phyloP scores from a whole-genome alignment of 2,113 vertebrate species.

The Podarcis cretensis region DNA sequence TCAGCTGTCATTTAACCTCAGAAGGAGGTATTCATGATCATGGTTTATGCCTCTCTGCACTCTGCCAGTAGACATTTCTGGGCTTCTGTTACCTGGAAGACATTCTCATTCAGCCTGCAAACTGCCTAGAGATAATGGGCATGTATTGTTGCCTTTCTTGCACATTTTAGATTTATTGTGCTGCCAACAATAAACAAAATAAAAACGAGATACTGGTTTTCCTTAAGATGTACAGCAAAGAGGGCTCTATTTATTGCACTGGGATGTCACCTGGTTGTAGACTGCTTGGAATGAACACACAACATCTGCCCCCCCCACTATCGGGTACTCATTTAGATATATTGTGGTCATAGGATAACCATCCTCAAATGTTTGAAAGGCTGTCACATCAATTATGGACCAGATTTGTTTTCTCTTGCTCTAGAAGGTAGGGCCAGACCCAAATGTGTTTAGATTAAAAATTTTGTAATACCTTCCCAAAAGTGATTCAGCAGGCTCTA shows the following conservation, averaged over 20 bases:
- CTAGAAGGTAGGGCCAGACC: too few species aligned
- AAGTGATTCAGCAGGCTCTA: too few species aligned
- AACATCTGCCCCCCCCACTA: accelerated
- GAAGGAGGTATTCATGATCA: slow-evolving; percentile 52
- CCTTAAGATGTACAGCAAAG: slow-evolving; percentile 1
- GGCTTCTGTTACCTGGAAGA: slow-evolving; percentile 43
- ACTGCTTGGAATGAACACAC: neutral
- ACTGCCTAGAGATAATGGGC: slow-evolving; percentile 18
- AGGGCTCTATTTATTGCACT: neutral
- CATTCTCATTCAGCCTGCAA: slow-evolving; percentile 29
- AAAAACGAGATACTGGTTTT: slow-evolving; percentile 11
- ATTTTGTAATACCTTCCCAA: too few species aligned
- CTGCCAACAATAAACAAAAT: slow-evolving; percentile 16
- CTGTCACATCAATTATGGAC: neutral
- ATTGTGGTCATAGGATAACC: neutral
- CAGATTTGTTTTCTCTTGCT: too few species aligned
- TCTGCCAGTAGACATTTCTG: slow-evolving; percentile 58
- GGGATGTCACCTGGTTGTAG: neutral
- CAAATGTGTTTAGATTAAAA: too few species aligned
- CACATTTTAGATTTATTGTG: slow-evolving; percentile 47
- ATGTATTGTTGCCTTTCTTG: slow-evolving; percentile 35
- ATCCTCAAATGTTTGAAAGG: too few species aligned
- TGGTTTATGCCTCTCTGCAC: slow-evolving; percentile 55
- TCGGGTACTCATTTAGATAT: neutral
- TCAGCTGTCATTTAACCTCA: slow-evolving; percentile 68